These are phyloP conservation scores for Mustelus asterias DNA, from an alignment of 2,113 vertebrate genomes.

Conservation along the genomic window DNA sequence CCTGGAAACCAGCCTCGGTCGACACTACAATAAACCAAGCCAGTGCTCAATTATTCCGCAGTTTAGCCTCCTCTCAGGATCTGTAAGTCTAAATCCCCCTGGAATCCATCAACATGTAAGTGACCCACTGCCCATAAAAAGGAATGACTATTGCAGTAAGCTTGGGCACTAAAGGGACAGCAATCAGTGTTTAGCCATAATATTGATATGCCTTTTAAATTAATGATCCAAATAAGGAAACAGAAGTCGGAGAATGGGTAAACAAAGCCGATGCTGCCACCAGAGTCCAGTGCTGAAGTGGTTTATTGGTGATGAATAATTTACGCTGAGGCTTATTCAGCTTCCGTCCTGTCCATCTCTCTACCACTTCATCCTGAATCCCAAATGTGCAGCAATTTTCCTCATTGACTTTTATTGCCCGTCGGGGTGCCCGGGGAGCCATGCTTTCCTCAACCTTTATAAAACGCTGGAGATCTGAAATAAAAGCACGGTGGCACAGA, in stretches of 20 bases:
- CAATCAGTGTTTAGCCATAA: not conserved
- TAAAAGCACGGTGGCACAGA: no score
- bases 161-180: not conserved
- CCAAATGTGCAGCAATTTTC: not conserved
- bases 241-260: not conserved
- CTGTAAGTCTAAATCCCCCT: constrained; percentile 13
- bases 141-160: not conserved
- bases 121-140: not conserved
- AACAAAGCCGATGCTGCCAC: not conserved
- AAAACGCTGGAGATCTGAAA: no score
- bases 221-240: constrained; percentile 16
- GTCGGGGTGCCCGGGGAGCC: not conserved
- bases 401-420: not conserved
- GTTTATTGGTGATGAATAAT: not conserved
- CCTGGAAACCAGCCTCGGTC: constrained; percentile 42
- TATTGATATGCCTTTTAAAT: constrained; percentile 22
- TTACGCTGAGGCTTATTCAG: not conserved
- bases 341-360: not conserved
- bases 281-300: not conserved
- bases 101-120: not conserved
- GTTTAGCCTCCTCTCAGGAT: constrained; percentile 42
- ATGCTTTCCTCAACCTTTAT: not conserved
- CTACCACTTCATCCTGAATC: not conserved
- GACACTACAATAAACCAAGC: constrained; percentile 42
- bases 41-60: constrained; percentile 56